phyloP scores from a whole-genome alignment of 1,140 invertebrate species.

The Battus philenor region DNA sequence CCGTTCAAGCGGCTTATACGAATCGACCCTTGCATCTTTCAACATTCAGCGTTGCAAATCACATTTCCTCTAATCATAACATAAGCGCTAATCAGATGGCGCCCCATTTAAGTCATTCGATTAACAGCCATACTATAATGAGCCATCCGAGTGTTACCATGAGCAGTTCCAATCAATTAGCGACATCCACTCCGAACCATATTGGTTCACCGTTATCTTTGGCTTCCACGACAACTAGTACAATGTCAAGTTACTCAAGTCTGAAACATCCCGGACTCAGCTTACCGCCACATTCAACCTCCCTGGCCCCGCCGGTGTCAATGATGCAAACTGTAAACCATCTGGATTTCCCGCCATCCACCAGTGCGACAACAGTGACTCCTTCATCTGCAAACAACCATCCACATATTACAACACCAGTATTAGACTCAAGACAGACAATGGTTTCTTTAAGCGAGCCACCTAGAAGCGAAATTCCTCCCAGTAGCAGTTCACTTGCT shows the following conservation, averaged over 20 bases:
- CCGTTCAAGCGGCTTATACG: slow-evolving; percentile 50
- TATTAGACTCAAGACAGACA: slow-evolving; percentile 45
- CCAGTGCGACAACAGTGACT: slow-evolving; percentile 32
- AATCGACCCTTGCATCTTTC: slow-evolving; percentile 55
- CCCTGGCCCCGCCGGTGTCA: slow-evolving; percentile 36
- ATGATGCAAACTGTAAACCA: slow-evolving; percentile 44
- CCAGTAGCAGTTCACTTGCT: slow-evolving; percentile 35
- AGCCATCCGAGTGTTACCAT: slow-evolving; percentile 46
- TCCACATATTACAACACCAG: slow-evolving; percentile 34
- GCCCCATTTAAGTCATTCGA: slow-evolving; percentile 43
- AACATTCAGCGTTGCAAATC: slow-evolving; percentile 59
- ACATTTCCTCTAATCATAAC: slow-evolving; percentile 48
- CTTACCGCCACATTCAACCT: slow-evolving; percentile 33
- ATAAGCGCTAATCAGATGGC: slow-evolving; percentile 36
- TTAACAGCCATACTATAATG: slow-evolving; percentile 57
- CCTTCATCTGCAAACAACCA: slow-evolving; percentile 38
- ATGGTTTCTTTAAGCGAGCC: slow-evolving; percentile 34
- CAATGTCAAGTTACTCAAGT: slow-evolving; percentile 45
- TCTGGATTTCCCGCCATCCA: slow-evolving; percentile 38
- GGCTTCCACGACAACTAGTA: slow-evolving; percentile 43
- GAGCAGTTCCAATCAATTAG: slow-evolving; percentile 37
- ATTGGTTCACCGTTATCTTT: slow-evolving; percentile 39
- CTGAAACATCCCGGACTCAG: slow-evolving; percentile 51
- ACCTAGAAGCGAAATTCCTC: slow-evolving; percentile 38
- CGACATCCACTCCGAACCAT: slow-evolving; percentile 49